Conservation (phyloP, 2,113 vertebrate genomes). For the Microtus pennsylvanicus region DNA sequence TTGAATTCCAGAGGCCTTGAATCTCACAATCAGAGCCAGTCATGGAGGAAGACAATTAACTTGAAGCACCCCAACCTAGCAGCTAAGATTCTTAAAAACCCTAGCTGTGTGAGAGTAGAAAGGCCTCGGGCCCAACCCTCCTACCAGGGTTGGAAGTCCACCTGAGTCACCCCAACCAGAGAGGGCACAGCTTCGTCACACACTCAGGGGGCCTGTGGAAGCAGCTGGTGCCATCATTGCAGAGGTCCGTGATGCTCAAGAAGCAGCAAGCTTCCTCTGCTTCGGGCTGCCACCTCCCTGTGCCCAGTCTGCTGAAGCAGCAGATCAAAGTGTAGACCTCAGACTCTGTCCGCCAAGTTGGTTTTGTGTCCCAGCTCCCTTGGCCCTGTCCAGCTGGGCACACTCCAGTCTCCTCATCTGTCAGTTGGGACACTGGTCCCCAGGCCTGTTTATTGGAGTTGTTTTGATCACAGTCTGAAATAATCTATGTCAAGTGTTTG, state of each 20-base stretch:
- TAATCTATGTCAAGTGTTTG: constrained; percentile 74
- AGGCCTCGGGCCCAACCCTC: background rate
- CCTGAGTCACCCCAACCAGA: background rate
- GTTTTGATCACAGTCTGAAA: constrained; percentile 76
- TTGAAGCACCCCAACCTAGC: background rate
- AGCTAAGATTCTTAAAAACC: constrained; percentile 16
- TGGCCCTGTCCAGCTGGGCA: constrained; percentile 68
- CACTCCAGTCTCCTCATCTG: constrained; percentile 73
- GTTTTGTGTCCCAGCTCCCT: constrained; percentile 37
- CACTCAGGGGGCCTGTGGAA: background rate
- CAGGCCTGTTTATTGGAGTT: constrained; percentile 65
- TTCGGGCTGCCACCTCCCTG: background rate
- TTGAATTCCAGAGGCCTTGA: constrained; percentile 60
- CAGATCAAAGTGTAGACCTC: constrained; percentile 22
- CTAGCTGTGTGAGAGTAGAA: background rate
- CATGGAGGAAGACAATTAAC: constrained; percentile 36
- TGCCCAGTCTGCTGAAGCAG: background rate
- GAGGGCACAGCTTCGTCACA: background rate
- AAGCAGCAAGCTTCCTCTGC: background rate
- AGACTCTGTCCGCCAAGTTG: constrained; percentile 7
- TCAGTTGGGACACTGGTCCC: constrained; percentile 71
- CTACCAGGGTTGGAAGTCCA: background rate
- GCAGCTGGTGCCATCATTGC: background rate
- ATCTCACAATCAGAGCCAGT: constrained; percentile 33
- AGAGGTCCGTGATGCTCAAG: background rate